phyloP scores from a whole-genome alignment of 2,797 vertebrate species.

The Chrysocyon brachyurus region DNA sequence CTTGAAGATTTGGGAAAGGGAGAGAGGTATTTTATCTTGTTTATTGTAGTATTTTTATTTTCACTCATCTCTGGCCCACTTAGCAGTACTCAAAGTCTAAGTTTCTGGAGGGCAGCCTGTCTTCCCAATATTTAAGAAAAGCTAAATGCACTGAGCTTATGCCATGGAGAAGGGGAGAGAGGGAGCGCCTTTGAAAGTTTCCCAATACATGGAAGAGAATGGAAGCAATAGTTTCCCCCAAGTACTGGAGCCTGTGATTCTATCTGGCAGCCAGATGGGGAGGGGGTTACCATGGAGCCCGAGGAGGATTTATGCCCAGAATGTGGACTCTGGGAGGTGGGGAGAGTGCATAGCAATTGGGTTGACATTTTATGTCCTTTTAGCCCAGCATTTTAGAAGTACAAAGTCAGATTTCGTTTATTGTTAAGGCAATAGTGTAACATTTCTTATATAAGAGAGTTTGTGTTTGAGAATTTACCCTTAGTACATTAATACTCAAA shows the following conservation, averaged over 20 bases:
- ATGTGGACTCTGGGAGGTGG: background rate
- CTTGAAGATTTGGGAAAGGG: background rate
- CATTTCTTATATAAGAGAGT: background rate
- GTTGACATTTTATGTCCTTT: background rate
- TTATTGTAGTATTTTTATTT: background rate
- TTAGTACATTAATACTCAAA: background rate
- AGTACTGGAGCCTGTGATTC: fast-evolving
- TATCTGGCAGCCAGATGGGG: background rate
- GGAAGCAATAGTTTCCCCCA: background rate
- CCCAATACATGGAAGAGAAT: background rate
- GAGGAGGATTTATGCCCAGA: background rate
- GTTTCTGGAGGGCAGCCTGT: background rate
- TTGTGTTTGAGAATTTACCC: background rate
- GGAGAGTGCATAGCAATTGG: background rate
- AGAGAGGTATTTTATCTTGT: background rate
- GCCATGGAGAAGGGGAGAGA: background rate
- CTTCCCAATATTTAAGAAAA: background rate
- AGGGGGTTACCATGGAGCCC: background rate
- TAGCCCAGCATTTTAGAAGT: background rate
- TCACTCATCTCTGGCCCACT: background rate
- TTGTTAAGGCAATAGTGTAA: background rate
- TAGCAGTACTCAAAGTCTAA: background rate
- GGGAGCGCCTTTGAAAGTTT: background rate
- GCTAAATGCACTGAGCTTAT: background rate
- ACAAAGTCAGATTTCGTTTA: background rate